phyloP scores from a whole-genome alignment of 2,113 vertebrate genomes.

The Talpa occidentalis region DNA sequence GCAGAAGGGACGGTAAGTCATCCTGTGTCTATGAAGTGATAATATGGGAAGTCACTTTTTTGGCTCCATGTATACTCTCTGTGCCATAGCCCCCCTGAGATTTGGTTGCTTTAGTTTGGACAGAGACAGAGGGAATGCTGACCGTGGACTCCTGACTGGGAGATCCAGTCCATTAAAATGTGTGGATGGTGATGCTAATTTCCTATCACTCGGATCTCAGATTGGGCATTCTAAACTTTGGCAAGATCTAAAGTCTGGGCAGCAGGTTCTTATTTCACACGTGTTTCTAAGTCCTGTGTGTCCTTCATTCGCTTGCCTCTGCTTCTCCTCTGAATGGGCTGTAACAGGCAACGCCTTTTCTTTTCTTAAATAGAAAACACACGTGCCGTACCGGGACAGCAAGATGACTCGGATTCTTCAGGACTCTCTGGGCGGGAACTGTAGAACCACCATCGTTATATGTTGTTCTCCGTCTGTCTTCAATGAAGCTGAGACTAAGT shows the following conservation, averaged over 20 bases:
- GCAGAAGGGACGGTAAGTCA: conserved; percentile 95
- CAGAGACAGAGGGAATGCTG: background rate
- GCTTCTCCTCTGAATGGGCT: conserved; percentile 23
- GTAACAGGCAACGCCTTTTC: background rate
- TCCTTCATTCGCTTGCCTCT: conserved; percentile 31
- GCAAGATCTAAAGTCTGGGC: background rate
- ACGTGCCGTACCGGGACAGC: conserved; percentile 96
- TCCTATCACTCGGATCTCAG: background rate
- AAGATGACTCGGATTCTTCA: conserved; percentile 98
- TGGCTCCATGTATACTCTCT: background rate
- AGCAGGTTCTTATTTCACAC: background rate
- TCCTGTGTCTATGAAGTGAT: conserved; percentile 58
- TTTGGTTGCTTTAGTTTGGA: background rate
- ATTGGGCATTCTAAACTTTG: background rate
- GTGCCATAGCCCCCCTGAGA: background rate
- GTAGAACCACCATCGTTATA: conserved; percentile 96
- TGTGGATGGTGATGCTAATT: conserved; percentile 1
- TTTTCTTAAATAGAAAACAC: conserved; percentile 89
- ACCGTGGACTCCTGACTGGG: background rate
- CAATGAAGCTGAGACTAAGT: conserved; percentile 96
- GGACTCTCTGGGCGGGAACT: conserved; percentile 96
- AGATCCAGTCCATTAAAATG: background rate
- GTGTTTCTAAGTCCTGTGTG: background rate
- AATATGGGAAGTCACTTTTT: background rate
- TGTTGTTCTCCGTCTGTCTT: conserved; percentile 96